Evolutionary conservation across 2,888 invertebrate genomes (phyloP).

Genomic region (Drosophila aldrichi): DNA sequence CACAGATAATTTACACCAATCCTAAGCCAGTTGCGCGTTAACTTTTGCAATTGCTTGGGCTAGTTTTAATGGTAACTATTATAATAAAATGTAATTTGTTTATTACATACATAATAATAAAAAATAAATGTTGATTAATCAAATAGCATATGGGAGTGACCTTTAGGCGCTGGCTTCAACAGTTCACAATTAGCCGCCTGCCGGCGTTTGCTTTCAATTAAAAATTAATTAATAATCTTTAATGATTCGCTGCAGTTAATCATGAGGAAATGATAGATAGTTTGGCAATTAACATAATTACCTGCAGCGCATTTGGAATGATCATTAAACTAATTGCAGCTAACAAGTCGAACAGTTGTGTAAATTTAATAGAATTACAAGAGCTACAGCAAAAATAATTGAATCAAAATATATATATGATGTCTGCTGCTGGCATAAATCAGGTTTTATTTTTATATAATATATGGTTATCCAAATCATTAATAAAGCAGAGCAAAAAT

Average conservation of each 20-base stretch:
- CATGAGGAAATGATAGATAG: constrained; percentile 74
- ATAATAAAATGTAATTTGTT: constrained; percentile 44
- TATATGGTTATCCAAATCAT: constrained; percentile 2
- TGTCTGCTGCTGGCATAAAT: background rate
- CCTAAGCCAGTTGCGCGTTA: constrained; percentile 4
- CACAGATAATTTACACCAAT: constrained; percentile 32
- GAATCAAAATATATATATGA: background rate
- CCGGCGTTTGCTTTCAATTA: constrained; percentile 61
- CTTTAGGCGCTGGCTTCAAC: constrained; percentile 39
- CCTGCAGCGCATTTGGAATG: constrained; percentile 32
- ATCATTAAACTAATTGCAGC: constrained; percentile 55
- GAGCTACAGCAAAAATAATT: constrained; percentile 26
- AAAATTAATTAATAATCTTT: constrained; percentile 71
- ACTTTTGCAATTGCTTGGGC: constrained; percentile 24
- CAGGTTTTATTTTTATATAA: constrained; percentile 12
- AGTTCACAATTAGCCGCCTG: constrained; percentile 48
- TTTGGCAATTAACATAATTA: constrained; percentile 67
- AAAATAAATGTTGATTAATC: constrained; percentile 41
- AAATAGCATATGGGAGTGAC: constrained; percentile 38
- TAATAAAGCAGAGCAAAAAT: constrained; percentile 2
- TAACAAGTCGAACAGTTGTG: constrained; percentile 53
- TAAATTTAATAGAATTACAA: constrained; percentile 52
- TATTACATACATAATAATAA: constrained; percentile 13
- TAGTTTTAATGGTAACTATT: constrained; percentile 25
- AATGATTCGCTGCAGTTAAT: constrained; percentile 62